phyloP scores from a whole-genome alignment of 1,140 invertebrate species.

The Drosophila busckii region DNA sequence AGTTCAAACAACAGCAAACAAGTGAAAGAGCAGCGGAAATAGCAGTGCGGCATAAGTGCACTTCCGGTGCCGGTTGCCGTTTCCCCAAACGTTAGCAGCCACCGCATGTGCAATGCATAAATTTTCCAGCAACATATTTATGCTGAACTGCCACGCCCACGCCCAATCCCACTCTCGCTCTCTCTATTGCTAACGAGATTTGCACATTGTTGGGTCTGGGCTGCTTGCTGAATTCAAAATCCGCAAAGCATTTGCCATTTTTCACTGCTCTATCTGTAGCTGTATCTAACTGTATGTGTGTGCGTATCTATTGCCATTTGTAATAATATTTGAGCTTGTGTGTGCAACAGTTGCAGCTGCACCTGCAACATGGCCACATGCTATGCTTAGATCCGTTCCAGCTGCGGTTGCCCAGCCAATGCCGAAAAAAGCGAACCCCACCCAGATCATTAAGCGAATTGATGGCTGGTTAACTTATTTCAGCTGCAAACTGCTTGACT shows the following conservation, averaged over 20 bases:
- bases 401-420: constrained; percentile 27
- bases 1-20: constrained; percentile 9
- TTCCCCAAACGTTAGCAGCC: constrained; percentile 29
- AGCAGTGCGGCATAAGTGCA: constrained; percentile 73
- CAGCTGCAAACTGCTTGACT: constrained; percentile 30
- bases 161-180: constrained; percentile 24
- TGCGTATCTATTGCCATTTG: constrained; percentile 41
- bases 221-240: constrained; percentile 26
- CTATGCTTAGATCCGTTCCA: constrained; percentile 22
- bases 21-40: constrained; percentile 59
- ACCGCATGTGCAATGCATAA: constrained; percentile 36
- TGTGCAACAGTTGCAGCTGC: constrained; percentile 40
- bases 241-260: constrained; percentile 49
- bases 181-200: constrained; percentile 54
- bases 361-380: constrained; percentile 10
- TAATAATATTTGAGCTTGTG: constrained; percentile 46
- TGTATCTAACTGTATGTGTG: too few relatives aligned
- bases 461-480: constrained; percentile 37
- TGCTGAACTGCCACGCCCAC: too few relatives aligned
- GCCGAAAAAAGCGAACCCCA: constrained; percentile 1
- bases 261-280: constrained; percentile 42
- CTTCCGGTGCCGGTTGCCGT: constrained; percentile 44
- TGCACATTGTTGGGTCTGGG: constrained; percentile 35
- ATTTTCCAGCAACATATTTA: constrained; percentile 21
- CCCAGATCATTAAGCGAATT: constrained; percentile 41